A percentile compares a stretch with the other conserved stretches of the same genome.
Conservation (phyloP, 1,140 invertebrate genomes). For the Anastatus disparis region DNA sequence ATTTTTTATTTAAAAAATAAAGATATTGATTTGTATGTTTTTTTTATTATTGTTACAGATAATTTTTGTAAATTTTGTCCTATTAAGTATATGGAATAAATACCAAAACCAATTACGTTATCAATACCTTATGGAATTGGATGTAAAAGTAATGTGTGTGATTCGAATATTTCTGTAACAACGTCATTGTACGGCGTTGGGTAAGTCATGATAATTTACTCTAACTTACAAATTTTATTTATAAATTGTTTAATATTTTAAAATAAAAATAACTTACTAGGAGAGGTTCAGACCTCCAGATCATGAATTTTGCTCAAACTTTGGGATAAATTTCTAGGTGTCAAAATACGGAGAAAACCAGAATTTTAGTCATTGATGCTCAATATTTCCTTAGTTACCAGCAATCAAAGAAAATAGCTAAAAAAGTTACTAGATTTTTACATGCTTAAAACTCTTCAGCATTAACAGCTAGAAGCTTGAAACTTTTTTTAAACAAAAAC, state of each 20-base stretch:
- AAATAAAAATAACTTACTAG: neutral
- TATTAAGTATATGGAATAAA: constrained; percentile 38
- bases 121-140: constrained; percentile 59
- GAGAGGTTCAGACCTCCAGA: too few relatives aligned
- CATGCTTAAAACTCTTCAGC: too few relatives aligned
- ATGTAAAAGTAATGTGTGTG: constrained; percentile 60
- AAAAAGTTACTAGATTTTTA: too few relatives aligned
- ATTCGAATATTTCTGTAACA: constrained; percentile 55
- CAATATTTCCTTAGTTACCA: too few relatives aligned
- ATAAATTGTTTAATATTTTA: too few relatives aligned
- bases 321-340: too few relatives aligned
- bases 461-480: too few relatives aligned
- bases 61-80: constrained; percentile 47
- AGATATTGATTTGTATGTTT: neutral
- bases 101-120: constrained; percentile 38
- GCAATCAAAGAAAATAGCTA: too few relatives aligned
- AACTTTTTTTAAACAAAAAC: too few relatives aligned
- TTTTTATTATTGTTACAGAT: neutral
- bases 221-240: neutral
- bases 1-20: neutral
- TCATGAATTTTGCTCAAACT: too few relatives aligned
- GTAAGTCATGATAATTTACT: constrained; percentile 17
- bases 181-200: constrained; percentile 40
- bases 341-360: too few relatives aligned
- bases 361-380: too few relatives aligned